A percentile compares a stretch with the other conserved stretches of the same genome.
Conservation (phyloP, 2,888 invertebrate species). For the Noctua comes region DNA sequence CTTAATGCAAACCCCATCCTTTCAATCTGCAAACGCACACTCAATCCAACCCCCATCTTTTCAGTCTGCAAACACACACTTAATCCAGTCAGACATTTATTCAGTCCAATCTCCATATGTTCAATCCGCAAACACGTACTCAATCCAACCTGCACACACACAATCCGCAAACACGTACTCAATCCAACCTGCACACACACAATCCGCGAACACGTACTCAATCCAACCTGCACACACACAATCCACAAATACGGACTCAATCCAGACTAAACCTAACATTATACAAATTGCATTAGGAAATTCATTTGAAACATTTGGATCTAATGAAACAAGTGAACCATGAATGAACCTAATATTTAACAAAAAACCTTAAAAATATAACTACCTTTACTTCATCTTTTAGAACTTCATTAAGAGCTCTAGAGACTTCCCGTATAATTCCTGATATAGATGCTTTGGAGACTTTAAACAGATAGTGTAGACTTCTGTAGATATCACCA, state of each 20-base stretch:
- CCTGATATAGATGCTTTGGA: too few relatives aligned
- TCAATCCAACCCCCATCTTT: slow-evolving; percentile 39
- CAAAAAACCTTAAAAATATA: too few relatives aligned
- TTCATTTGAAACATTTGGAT: slow-evolving; percentile 49
- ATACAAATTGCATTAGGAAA: slow-evolving; percentile 51
- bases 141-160: slow-evolving; percentile 23
- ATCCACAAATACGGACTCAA: slow-evolving; percentile 35
- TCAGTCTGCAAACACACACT: slow-evolving; percentile 30
- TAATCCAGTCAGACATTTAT: slow-evolving; percentile 21
- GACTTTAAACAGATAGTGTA: too few relatives aligned
- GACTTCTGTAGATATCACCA: too few relatives aligned
- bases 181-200: neutral
- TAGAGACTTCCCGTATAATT: too few relatives aligned
- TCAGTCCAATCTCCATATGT: neutral
- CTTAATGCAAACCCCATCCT: slow-evolving; percentile 42
- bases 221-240: neutral
- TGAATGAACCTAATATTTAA: slow-evolving; percentile 51
- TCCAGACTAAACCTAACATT: slow-evolving; percentile 54
- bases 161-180: slow-evolving; percentile 14
- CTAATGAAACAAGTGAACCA: slow-evolving; percentile 53
- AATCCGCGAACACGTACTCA: slow-evolving; percentile 11
- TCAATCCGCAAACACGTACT: slow-evolving; percentile 45
- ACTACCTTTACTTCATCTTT: too few relatives aligned
- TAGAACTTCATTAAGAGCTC: too few relatives aligned
- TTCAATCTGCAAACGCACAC: slow-evolving; percentile 46